Conservation (phyloP, 2,797 vertebrate genomes). For the Discoglossus pictus region DNA sequence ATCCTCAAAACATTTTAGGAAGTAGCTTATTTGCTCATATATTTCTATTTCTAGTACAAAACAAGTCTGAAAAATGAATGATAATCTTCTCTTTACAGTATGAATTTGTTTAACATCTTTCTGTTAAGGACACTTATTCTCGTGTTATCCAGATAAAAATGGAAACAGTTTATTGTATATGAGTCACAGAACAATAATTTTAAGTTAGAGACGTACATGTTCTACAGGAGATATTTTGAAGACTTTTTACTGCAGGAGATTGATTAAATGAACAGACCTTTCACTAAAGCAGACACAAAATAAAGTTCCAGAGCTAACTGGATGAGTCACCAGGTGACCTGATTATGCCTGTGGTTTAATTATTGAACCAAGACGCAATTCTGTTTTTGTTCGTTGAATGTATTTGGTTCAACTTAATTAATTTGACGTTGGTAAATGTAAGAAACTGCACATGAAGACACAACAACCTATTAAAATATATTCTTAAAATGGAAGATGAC, state of each 20-base stretch:
- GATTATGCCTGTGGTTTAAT: slow-evolving; percentile 5
- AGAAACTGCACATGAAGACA: background rate
- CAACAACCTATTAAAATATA: background rate
- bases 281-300: background rate
- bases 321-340: slow-evolving; percentile 4
- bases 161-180: background rate
- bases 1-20: too few relatives aligned
- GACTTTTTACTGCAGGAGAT: background rate
- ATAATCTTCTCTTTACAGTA: too few relatives aligned
- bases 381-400: background rate
- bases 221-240: slow-evolving; percentile 6
- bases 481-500: too few relatives aligned
- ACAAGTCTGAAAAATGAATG: too few relatives aligned
- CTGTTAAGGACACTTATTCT: too few relatives aligned
- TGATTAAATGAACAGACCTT: background rate
- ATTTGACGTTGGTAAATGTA: background rate
- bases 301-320: background rate
- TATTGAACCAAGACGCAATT: background rate
- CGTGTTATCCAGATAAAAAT: too few relatives aligned
- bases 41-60: too few relatives aligned
- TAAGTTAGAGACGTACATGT: background rate
- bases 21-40: too few relatives aligned
- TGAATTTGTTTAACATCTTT: too few relatives aligned
- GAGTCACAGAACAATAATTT: slow-evolving; percentile 1
- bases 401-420: slow-evolving; percentile 16